phyloP scores from a whole-genome alignment of 2,888 invertebrate genomes.

The Ernsta delagoae region DNA sequence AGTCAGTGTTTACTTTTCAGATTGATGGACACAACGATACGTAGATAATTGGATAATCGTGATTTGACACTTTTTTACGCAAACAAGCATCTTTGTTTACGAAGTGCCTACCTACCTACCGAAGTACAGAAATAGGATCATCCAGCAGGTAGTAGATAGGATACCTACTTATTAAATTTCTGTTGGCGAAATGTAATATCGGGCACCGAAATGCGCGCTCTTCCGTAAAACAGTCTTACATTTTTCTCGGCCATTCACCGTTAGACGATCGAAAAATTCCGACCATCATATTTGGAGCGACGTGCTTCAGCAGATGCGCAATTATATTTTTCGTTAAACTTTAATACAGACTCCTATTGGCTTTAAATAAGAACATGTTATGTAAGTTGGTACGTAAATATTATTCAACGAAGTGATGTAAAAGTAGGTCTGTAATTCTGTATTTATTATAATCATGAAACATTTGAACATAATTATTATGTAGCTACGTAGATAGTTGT shows the following conservation, averaged over 20 bases:
- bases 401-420: too few species aligned
- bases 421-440: too few species aligned
- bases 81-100: background rate
- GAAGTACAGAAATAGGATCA: background rate
- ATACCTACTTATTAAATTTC: conserved; percentile 5
- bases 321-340: conserved; percentile 19
- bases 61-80: background rate
- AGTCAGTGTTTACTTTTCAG: background rate
- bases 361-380: too few species aligned
- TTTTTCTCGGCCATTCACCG: conserved; percentile 30
- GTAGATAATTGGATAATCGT: conserved; percentile 2
- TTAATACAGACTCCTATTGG: too few species aligned
- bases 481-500: too few species aligned
- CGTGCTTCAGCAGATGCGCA: conserved; percentile 13
- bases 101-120: too few species aligned
- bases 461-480: too few species aligned
- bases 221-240: conserved; percentile 20
- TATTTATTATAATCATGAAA: too few species aligned
- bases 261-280: conserved; percentile 25
- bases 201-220: conserved; percentile 18
- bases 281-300: conserved; percentile 19
- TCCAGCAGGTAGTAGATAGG: background rate
- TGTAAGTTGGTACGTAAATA: too few species aligned
- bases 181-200: conserved; percentile 10
- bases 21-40: background rate